These are phyloP conservation scores for Epinotia demarniana DNA, from an alignment of 2,888 invertebrate genomes.

Conservation along the genomic window DNA sequence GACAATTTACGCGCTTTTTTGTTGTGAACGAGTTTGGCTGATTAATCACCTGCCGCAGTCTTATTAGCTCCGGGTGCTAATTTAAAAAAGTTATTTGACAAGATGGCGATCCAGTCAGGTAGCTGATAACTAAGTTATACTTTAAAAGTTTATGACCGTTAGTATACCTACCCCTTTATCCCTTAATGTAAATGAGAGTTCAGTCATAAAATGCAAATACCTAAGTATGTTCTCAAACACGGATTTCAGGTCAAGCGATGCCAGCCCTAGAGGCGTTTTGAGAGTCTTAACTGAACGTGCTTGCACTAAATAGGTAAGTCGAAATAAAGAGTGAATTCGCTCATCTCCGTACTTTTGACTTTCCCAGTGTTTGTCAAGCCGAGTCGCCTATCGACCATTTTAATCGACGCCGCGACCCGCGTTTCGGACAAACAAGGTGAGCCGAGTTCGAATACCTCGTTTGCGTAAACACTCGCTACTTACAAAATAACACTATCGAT, in stretches of 20 bases:
- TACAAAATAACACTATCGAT: slow-evolving; percentile 59
- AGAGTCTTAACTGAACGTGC: neutral
- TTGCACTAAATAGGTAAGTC: neutral
- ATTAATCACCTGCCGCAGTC: slow-evolving; percentile 11
- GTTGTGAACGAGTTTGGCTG: neutral
- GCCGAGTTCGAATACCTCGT: slow-evolving; percentile 74
- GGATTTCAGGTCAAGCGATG: neutral
- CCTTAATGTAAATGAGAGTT: neutral
- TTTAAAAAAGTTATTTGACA: slow-evolving; percentile 8
- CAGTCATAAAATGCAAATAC: neutral
- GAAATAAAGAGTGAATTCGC: slow-evolving; percentile 37
- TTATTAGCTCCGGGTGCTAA: neutral
- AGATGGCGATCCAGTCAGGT: neutral
- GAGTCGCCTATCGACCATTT: slow-evolving; percentile 74
- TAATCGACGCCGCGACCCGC: slow-evolving; percentile 75
- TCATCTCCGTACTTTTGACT: slow-evolving; percentile 58
- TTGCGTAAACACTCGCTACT: slow-evolving; percentile 78
- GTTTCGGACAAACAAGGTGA: slow-evolving; percentile 79
- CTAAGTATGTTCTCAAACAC: neutral
- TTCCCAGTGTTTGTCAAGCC: slow-evolving; percentile 70
- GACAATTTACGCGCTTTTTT: neutral
- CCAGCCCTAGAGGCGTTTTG: neutral
- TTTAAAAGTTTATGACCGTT: too few relatives aligned
- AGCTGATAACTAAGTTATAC: too few relatives aligned
- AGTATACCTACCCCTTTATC: neutral